Evolutionary conservation across 2,113 vertebrate genomes (phyloP).

Genomic region (Macquaria australasica): DNA sequence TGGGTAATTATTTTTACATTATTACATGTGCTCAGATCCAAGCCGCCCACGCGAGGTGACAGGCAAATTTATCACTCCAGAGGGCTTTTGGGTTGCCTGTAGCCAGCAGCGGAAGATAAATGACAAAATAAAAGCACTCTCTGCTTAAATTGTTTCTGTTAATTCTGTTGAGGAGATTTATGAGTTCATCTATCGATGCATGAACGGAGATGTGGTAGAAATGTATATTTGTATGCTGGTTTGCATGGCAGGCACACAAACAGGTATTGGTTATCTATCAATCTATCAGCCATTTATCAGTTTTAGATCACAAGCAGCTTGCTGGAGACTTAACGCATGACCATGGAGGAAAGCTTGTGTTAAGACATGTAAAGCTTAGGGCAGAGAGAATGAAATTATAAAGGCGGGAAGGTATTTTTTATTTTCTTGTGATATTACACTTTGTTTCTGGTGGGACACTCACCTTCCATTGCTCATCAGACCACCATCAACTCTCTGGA

Average conservation of each 20-base stretch:
- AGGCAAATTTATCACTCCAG: constrained; percentile 88
- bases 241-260: constrained; percentile 68
- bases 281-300: constrained; percentile 74
- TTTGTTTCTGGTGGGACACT: constrained; percentile 52
- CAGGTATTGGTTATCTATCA: constrained; percentile 74
- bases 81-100: constrained; percentile 76
- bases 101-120: constrained; percentile 83
- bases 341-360: constrained; percentile 26
- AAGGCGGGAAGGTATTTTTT: not conserved
- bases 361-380: constrained; percentile 3
- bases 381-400: constrained; percentile 8
- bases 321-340: constrained; percentile 21
- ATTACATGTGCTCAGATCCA: constrained; percentile 89
- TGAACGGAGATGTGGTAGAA: constrained; percentile 78
- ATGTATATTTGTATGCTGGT: constrained; percentile 70
- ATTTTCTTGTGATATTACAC: constrained; percentile 7
- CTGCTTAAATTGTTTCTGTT: constrained; percentile 89
- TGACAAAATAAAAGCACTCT: constrained; percentile 89
- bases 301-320: constrained; percentile 41
- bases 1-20: constrained; percentile 91
- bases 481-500: constrained; percentile 98
- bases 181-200: constrained; percentile 83
- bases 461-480: constrained; percentile 99
- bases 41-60: constrained; percentile 85
- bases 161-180: constrained; percentile 88